Percentiles rank a stretch among this genome's conserved stretches.
Evolutionary conservation across 2,888 invertebrate genomes (phyloP).

Genomic region (Drosophila neutralis): DNA sequence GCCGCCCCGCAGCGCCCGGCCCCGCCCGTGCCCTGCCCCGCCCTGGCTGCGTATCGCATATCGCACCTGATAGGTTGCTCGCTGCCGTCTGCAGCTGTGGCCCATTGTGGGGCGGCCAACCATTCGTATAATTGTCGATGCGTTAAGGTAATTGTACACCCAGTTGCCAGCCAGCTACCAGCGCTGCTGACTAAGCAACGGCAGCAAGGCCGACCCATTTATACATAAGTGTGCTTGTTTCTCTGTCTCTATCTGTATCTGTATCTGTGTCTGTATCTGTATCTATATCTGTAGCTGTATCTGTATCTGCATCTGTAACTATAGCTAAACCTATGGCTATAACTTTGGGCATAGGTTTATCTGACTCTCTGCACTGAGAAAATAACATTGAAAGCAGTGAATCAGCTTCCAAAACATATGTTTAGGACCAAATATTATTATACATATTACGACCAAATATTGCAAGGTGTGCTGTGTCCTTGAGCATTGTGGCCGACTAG

Average conservation of each 20-base stretch:
- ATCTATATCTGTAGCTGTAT: conserved; percentile 1
- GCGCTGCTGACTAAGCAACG: conserved; percentile 21
- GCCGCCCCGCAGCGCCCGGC: conserved; percentile 21
- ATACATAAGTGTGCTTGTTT: conserved; percentile 22
- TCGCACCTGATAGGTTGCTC: conserved; percentile 78
- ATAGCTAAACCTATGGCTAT: not conserved
- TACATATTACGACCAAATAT: not conserved
- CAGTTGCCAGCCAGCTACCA: conserved; percentile 40
- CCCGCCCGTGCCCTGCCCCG: not conserved
- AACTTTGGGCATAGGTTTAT: not conserved
- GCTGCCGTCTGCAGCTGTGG: conserved; percentile 23
- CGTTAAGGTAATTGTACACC: conserved; percentile 85
- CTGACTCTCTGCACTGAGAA: not conserved
- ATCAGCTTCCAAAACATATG: not conserved
- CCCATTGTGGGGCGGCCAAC: conserved; percentile 71
- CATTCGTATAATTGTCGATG: conserved; percentile 85
- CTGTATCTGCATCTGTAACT: not conserved
- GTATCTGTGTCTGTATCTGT: conserved; percentile 22
- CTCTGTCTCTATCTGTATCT: not conserved
- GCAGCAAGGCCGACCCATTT: conserved; percentile 68
- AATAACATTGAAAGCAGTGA: not conserved
- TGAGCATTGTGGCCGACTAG: not conserved
- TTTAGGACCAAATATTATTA: too few species aligned
- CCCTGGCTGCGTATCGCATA: conserved; percentile 79
- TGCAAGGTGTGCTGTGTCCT: not conserved